phyloP scores from a whole-genome alignment of 2,888 invertebrate species.

The Bimastos eiseni region DNA sequence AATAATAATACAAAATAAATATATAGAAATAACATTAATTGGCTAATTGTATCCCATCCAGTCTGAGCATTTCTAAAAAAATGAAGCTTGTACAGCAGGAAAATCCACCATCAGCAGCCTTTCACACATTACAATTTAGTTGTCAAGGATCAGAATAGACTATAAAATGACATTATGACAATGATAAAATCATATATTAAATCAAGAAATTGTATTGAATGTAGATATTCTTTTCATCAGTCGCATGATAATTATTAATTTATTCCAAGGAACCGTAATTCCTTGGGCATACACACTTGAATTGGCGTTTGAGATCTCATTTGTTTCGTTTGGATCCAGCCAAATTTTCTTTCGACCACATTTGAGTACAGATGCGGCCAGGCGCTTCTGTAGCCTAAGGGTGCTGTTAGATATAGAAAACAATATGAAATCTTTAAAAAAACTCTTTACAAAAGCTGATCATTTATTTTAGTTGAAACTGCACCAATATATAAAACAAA shows the following conservation, averaged over 20 bases:
- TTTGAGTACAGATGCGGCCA: constrained; percentile 97
- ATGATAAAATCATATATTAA: not conserved
- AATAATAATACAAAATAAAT: no score
- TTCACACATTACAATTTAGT: not conserved
- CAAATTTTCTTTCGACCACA: constrained; percentile 99
- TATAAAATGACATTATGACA: not conserved
- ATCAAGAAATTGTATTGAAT: not conserved
- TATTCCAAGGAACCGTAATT: not conserved
- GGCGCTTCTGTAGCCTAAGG: constrained; percentile 82
- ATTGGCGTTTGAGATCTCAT: constrained; percentile 98
- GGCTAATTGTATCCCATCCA: no score
- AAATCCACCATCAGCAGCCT: not conserved
- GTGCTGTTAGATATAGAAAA: constrained; percentile 50
- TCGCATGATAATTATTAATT: not conserved
- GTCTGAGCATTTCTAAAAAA: not conserved
- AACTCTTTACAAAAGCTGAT: not conserved
- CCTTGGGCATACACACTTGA: constrained; percentile 76
- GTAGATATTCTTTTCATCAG: not conserved
- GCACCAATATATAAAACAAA: no score
- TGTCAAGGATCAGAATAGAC: not conserved
- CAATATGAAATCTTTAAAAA: not conserved
- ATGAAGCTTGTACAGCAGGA: no score
- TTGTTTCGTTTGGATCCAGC: constrained; percentile 99
- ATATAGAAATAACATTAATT: no score
- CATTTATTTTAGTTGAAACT: no score